Base-by-base conservation (phyloP, 92 coral and sea anemone species). In the Epizoanthus scotinus region DNA sequence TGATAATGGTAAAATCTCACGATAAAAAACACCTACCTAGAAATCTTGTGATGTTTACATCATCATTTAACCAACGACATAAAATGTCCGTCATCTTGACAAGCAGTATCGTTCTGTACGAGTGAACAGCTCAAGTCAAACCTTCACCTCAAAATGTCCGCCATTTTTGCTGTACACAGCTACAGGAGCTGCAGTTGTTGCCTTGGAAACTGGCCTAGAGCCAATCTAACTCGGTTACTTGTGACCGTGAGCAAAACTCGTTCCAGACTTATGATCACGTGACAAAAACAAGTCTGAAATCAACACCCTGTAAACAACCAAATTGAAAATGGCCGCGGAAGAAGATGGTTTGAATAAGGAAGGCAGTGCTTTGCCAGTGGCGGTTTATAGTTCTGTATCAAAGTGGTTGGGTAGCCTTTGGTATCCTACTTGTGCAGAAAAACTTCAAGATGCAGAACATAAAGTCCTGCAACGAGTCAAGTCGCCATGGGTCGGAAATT, bases 41-140 rank as follows among this genome's bases (percentile, higher is more conserved):
- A 70, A 83, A 66, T n/a, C 89, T 88, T 77, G 98, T 91, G 58
- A 95, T 88, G 25, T 80, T 82, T 21, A 95, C 98, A 66, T 95
- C 99, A 26, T 95, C 99, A 64, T 95, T 95, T 28, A 95, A 87
- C 99, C 99, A 95, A 44, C 99, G 96, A 66, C 99, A 95, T 61
- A 95, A 34, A 64, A 95, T 95, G 36, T 95, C 99, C 58, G 99
- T 95, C 99, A 95, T 95, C 53, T 69, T 85, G 77, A 53, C 29
- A 14, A 6, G 62, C 62, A 81, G 67, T 61, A 72, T 67, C 54
- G 78, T 50, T 70, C 20, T 75, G 56, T 47, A 38, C 20, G n/a
- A 36, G 31, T 31, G 42, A 38, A 59, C 60, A 38, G 59, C 60
- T 53, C 29, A 22, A 15, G 6, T 8, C 20, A 18, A 17, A 6